Evolutionary conservation across 2,113 vertebrate genomes (phyloP), one percentile per base, ranked within the genome.

Genomic region (Zosterops pallidus): DNA sequence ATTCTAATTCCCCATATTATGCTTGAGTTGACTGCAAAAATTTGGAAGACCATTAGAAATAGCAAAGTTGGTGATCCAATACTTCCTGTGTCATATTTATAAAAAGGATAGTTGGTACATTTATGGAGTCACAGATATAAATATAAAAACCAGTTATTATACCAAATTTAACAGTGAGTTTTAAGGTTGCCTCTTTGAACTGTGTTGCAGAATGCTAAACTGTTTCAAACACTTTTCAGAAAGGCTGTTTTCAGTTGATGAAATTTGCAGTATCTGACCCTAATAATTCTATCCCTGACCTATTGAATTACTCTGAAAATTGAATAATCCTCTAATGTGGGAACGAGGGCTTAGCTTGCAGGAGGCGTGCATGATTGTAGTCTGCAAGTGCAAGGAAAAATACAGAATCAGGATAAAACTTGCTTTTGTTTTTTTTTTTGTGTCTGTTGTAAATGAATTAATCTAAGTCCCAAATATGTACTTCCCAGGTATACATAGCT

Each of bases 401-500:
- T 37, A 49, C 28, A 77, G 47, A 82, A 47, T 46, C 44, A 74
- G 50, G 16, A 44, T 78, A 62, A 79, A 53, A 41, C 11, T 5
- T 59, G 22, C 12, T 37, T 64, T 75, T 46, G 1, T 59, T 33
- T 60, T 41, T n/a, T 16, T 11, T 41, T 28, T 21, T 11, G 1
- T 64, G 22, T 37, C 24, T 90, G 50, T 68, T 41, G 46, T 72
- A 75, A 90, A 77, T 62, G 6, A 83, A 70, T 87, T 87, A 77
- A 92, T 39, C 33, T 33, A 21, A 83, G 74, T 79, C 42, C 15
- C n/a, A 31, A 52, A 9, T 57, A 11, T 86, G 79, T 65, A 85
- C 28, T 96, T 89, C 86, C 59, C 79, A 99, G 99, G 98, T 99
- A 20, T 99, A 99, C 52, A 98, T 99, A 68, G 99, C 99, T 55